A percentile compares a stretch with the other conserved stretches of the same genome.
Conservation (phyloP, 2,113 vertebrate genomes). For the Camelus dromedarius region DNA sequence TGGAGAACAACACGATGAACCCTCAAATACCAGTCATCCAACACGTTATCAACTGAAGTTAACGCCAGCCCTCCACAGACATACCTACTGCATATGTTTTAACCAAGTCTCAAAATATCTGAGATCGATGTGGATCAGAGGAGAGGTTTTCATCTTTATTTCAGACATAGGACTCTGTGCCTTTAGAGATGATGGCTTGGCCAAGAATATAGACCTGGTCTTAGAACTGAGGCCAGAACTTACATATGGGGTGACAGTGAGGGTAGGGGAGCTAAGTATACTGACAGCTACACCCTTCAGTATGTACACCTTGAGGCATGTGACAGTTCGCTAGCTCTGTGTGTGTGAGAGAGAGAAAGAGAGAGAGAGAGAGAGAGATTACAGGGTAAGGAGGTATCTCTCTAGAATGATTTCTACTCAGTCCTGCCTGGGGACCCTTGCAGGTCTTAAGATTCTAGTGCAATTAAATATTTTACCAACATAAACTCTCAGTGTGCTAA, state of each 20-base stretch:
- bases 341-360: not conserved
- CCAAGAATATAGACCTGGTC: not conserved
- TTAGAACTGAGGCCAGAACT: not conserved
- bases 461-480: conserved; percentile 28
- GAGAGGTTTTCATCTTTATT: not conserved
- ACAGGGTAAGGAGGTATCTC: not conserved
- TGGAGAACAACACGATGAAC: not conserved
- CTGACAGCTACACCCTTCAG: not conserved
- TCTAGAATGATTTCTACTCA: conserved; percentile 40
- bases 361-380: not conserved
- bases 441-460: not conserved
- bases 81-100: not conserved
- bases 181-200: not conserved
- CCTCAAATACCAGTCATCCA: not conserved
- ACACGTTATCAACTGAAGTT: not conserved
- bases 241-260: not conserved
- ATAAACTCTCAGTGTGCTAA: not conserved
- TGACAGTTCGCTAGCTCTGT: not conserved
- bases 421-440: not conserved
- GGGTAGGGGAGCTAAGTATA: not conserved
- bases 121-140: not conserved
- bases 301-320: not conserved
- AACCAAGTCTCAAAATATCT: not conserved
- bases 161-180: not conserved
- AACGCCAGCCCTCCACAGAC: not conserved